Percentiles rank a stretch among this genome's conserved stretches.
These are phyloP conservation scores for Pyxicephalus adspersus DNA, from an alignment of 2,113 vertebrate genomes.

Conservation along the genomic window DNA sequence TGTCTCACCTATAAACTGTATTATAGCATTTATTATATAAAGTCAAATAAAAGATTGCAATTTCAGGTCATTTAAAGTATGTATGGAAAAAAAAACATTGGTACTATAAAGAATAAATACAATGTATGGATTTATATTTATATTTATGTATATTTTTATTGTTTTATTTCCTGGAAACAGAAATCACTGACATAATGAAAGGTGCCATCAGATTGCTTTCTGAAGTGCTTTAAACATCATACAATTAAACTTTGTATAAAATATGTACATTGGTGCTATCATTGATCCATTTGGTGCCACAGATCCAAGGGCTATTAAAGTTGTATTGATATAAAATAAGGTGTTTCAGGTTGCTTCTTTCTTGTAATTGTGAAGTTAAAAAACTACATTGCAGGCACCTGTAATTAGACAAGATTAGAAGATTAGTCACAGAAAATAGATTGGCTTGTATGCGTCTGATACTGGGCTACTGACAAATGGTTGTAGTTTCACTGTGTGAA, in stretches of 20 bases:
- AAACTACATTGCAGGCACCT: slow-evolving; percentile 10
- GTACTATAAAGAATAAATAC: too few relatives aligned
- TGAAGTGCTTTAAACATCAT: slow-evolving; percentile 28
- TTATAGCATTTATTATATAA: too few relatives aligned
- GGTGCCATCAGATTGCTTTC: neutral
- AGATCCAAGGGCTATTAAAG: slow-evolving; percentile 10
- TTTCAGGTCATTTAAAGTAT: too few relatives aligned
- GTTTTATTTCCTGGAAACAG: neutral
- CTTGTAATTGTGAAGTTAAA: slow-evolving; percentile 1
- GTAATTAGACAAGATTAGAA: neutral
- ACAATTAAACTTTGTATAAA: slow-evolving; percentile 34
- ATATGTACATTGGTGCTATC: slow-evolving; percentile 44
- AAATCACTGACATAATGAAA: slow-evolving; percentile 6
- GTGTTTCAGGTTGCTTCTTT: neutral
- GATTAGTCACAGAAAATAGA: too few relatives aligned
- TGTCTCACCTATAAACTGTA: too few relatives aligned
- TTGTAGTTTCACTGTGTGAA: too few relatives aligned
- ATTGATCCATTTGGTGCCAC: neutral
- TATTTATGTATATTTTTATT: slow-evolving; percentile 31
- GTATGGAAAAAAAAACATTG: too few relatives aligned
- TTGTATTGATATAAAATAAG: slow-evolving; percentile 10
- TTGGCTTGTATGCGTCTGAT: too few relatives aligned
- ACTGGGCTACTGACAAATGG: too few relatives aligned
- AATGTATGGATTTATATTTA: neutral
- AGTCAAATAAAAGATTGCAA: too few relatives aligned